These are phyloP conservation scores for Micronycteris hirsuta DNA, from an alignment of 2,113 vertebrate species.

Conservation along the genomic window DNA sequence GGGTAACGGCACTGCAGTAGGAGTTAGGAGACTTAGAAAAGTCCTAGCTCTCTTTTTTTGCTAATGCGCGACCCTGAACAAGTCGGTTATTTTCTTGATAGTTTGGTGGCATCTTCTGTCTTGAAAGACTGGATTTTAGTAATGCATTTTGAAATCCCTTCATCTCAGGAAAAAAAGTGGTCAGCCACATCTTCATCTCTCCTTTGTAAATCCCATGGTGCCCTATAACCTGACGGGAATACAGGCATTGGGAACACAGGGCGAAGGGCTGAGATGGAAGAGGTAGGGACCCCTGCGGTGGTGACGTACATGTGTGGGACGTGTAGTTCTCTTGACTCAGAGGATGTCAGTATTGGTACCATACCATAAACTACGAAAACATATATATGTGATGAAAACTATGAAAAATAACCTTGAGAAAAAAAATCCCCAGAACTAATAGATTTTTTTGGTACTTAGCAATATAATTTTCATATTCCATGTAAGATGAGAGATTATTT, in stretches of 20 bases:
- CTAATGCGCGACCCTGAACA: not conserved
- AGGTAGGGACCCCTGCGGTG: not conserved
- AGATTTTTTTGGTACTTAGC: not conserved
- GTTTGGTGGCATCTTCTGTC: conserved; percentile 1
- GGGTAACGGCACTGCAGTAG: not conserved
- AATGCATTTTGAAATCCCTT: not conserved
- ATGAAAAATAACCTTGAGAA: not conserved
- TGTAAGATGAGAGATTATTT: not conserved
- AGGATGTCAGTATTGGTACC: not conserved
- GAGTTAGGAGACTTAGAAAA: not conserved
- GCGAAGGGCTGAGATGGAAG: not conserved
- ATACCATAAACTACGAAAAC: not conserved
- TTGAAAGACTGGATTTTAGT: not conserved
- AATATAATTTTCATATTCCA: not conserved
- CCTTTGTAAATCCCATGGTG: not conserved
- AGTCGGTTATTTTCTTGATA: not conserved
- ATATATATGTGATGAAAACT: not conserved
- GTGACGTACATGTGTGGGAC: not conserved
- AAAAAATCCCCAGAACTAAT: not conserved
- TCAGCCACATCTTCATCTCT: not conserved
- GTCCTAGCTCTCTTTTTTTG: not conserved
- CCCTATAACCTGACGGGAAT: not conserved
- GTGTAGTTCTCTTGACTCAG: not conserved
- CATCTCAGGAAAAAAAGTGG: not conserved
- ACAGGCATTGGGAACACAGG: not conserved